Base-by-base conservation (phyloP, 2,113 vertebrate genomes). In the Dromas ardeola region DNA sequence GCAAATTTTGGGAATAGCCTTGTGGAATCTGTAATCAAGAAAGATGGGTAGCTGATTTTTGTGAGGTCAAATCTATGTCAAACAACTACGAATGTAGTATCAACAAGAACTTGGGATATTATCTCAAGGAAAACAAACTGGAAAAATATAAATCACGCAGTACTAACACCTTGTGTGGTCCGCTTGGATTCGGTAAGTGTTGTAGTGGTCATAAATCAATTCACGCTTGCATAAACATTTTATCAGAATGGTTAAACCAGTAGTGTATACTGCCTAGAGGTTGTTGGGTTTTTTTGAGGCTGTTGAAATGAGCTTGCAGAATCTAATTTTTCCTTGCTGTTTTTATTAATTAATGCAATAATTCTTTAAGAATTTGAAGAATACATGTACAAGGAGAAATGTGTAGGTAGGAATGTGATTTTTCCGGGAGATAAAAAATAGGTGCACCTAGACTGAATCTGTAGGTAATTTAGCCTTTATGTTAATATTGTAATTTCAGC, bases 121-220 rank as follows among this genome's bases (percentile, higher is more conserved):
- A 97, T 92, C 97, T 96, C 95, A 96, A 96, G 96, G 98, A 97
- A 97, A 91, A 92, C 97, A 98, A 98, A 97, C 98, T 98, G 98
- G 97, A 98, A 97, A 62, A 97, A 95, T 86, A 89, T 86, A 97
- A 97, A 95, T 96, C 81, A 55, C 83, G 58, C 72, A 91, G 92
- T 92, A 36, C 79, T 92, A 90, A 94, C 95, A 96, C 94, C 97
- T 74, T 96, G 96, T 95, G 96, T 95, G 85, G 97, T 97, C 88
- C 89, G 94, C 23, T 97, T 96, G 97, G 96, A 97, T 97, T 97
- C 93, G 97, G 98, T 98, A 97, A 98, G 98, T 98, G 97, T 83
- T 65, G 5, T 61, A 32, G 78, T 69, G 91, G 59, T 66, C 52
- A 74, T 53, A 30, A 81, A 84, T 90, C 30, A 72, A 53, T 61